A percentile compares a stretch with the other conserved stretches of the same genome.
Evolutionary conservation across 1,140 invertebrate genomes (phyloP).

Genomic region (Leptestheria dahalacensis): DNA sequence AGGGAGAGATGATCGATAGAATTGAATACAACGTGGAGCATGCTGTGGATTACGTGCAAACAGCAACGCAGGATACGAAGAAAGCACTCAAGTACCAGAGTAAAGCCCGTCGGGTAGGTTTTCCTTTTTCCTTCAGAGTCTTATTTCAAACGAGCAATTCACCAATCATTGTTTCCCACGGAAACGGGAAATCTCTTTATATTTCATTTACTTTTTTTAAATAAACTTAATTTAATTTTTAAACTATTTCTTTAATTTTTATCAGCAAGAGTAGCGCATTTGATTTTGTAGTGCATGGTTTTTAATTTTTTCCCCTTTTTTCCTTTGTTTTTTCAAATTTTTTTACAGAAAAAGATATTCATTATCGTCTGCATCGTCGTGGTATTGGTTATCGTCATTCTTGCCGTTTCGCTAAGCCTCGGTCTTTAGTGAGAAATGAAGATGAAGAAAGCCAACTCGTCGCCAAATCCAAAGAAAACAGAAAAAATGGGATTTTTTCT

Average conservation of each 20-base stretch:
- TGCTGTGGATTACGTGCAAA: slow-evolving; percentile 44
- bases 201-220: background rate
- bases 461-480: background rate
- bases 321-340: slow-evolving; percentile 2
- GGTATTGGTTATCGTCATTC: slow-evolving; percentile 12
- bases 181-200: too few species aligned
- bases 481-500: slow-evolving; percentile 1
- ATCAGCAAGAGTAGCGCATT: background rate
- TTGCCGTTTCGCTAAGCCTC: background rate
- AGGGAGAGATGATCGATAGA: slow-evolving; percentile 53
- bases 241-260: too few species aligned
- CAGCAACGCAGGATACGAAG: slow-evolving; percentile 46
- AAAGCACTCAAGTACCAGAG: slow-evolving; percentile 48
- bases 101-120: slow-evolving; percentile 45
- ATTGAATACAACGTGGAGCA: slow-evolving; percentile 53
- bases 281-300: slow-evolving; percentile 1
- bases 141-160: too few species aligned
- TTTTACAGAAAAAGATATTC: slow-evolving; percentile 17
- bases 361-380: slow-evolving; percentile 16
- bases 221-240: too few species aligned
- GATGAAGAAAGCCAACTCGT: background rate
- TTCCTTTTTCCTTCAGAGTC: background rate
- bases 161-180: too few species aligned
- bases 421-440: background rate
- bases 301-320: slow-evolving; percentile 15